Base-by-base conservation (phyloP, 1,140 invertebrate genomes). In the Plutomurus gul region DNA sequence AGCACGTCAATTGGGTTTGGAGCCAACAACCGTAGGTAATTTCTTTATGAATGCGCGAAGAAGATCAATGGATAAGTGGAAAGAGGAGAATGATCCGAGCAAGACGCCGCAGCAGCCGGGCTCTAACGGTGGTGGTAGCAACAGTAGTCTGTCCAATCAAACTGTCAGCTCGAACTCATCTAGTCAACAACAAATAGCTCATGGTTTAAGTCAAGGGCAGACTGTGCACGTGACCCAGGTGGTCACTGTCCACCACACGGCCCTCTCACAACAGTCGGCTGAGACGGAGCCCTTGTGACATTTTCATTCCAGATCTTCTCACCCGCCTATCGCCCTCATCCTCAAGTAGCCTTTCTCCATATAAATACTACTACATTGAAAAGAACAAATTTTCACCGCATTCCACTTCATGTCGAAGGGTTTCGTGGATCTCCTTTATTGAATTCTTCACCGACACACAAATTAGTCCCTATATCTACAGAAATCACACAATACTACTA, bases 41-140 rank as follows among this genome's bases (percentile, higher is more conserved):
- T 99, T 99, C 90, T 99, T 99, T 89, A 99, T 99, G 98, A 99
- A 99, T 88, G 98, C 98, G 30, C 89, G 98, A 72, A 91, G 98
- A 83, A 91, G 98, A 74, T 97, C 96, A 3, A 96, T 98, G 93
- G 98, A 99, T 88, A 99, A 99, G 86, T 99, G 97, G 97, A 95
- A 96, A 86, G 97, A 99, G 86, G 97, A 98, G 84, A 82, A 70
- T 30, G 79, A 80, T 40, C 40, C 51, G 18, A 49, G 40, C 25
- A 72, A 81, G 36, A 33, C 46, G 22, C 51, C 40, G 33, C 20
- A 46, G 5, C 27, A 60, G 11, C 11, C 77, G 16, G 75, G 76
- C 0, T 80, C 78, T 7, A 80, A 72, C 30, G 78, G 78, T n/a
- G 49, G 16, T 18, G 70, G 60, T 33, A 51, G 47, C 22, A 56